phyloP scores from a whole-genome alignment of 2,888 invertebrate genomes.

The Rhamphomyia laevipes region DNA sequence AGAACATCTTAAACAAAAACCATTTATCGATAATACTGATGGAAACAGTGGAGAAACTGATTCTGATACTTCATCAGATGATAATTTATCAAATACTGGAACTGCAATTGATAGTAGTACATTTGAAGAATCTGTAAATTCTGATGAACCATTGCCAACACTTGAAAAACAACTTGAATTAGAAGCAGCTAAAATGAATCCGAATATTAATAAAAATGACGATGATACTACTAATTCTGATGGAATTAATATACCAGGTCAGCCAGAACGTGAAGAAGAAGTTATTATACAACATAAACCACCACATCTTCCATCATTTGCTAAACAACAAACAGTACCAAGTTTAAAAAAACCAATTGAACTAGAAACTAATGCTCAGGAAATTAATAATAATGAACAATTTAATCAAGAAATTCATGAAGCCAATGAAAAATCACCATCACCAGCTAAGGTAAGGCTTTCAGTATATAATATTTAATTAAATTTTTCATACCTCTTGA shows the following conservation, averaged over 20 bases:
- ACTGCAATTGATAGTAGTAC: constrained; percentile 11
- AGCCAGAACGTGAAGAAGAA: constrained; percentile 14
- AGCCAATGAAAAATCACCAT: constrained; percentile 4
- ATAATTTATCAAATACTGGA: constrained; percentile 4
- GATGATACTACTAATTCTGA: constrained; percentile 32
- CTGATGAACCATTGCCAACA: constrained; percentile 1
- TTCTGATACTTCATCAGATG: constrained; percentile 12
- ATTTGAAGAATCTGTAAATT: background rate
- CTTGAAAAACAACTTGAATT: constrained; percentile 12
- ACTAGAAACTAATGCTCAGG: background rate
- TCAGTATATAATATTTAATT: background rate
- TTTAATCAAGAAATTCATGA: background rate
- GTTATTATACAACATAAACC: constrained; percentile 11
- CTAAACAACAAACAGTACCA: background rate
- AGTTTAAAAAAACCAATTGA: background rate
- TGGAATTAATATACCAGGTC: constrained; percentile 8
- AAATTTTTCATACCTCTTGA: too few species aligned
- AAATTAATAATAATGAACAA: background rate
- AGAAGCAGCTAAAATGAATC: constrained; percentile 29
- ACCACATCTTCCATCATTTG: constrained; percentile 1
- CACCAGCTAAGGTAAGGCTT: constrained; percentile 6
- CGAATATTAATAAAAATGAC: constrained; percentile 39
- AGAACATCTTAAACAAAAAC: constrained; percentile 39
- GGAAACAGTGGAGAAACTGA: constrained; percentile 9
- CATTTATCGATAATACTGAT: constrained; percentile 2